Evolutionary conservation across 2,797 vertebrate genomes (phyloP).

Genomic region (Neoniphon sammara): DNA sequence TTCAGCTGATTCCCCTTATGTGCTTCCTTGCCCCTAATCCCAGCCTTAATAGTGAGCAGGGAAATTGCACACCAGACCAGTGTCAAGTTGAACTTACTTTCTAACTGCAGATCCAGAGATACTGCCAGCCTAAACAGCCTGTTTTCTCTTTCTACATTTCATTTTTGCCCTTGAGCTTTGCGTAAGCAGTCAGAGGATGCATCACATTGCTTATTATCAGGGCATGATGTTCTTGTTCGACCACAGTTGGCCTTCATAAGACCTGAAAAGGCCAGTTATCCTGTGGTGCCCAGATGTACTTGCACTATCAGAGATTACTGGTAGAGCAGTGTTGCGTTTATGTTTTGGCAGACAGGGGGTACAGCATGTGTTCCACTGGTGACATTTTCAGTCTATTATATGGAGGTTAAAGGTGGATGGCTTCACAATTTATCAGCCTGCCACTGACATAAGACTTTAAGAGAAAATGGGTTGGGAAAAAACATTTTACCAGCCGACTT

Average conservation of each 20-base stretch:
- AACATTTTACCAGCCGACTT: too few species aligned
- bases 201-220: not conserved
- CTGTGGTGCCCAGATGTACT: not conserved
- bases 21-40: conserved; percentile 2
- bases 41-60: conserved; percentile 15
- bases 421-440: too few species aligned
- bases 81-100: not conserved
- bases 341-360: too few species aligned
- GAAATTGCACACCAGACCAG: not conserved
- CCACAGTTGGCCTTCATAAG: not conserved
- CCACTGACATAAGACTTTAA: too few species aligned
- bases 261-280: not conserved
- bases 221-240: not conserved
- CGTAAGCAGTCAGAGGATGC: not conserved
- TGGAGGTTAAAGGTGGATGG: too few species aligned
- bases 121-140: too few species aligned
- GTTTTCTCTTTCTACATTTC: not conserved
- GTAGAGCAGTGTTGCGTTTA: too few species aligned
- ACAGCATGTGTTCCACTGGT: too few species aligned
- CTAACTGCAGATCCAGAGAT: too few species aligned
- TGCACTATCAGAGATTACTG: not conserved
- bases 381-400: too few species aligned
- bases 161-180: conserved; percentile 13
- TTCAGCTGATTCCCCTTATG: conserved; percentile 4
- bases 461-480: too few species aligned